Evolutionary conservation across 2,888 invertebrate species (phyloP), one percentile per base, ranked within the genome.

Genomic region (Polydrusus pterygomalis): DNA sequence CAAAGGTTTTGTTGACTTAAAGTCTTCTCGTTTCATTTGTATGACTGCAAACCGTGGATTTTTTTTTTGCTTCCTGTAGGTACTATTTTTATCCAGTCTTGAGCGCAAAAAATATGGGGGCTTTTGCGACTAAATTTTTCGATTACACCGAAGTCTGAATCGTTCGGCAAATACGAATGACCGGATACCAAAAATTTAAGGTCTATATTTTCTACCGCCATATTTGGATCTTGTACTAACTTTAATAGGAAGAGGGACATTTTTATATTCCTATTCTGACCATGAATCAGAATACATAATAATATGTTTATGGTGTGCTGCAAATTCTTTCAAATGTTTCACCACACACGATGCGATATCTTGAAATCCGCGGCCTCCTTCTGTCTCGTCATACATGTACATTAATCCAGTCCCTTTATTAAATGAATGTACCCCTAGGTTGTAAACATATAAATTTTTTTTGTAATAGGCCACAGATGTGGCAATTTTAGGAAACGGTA

Each of bases 391-490:
- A 20, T 30, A 65, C 45, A 40, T 40, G 10, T 40, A 40, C 40
- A 40, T 40, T 5, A 20, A 58, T 34, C 34, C 58, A 6, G 30
- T 51, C 30, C 62, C 43, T 10, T 69, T 63, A 40, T 72, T 68
- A 38, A 76, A 40, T 8, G 7, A 8, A 73, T 73, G 74, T 13
- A 74, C 20, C 49, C 74, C 65, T 8, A 77, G 6, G 25, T 77
- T 73, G 51, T 74, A 77, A 20, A 77, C 38, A 65, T 74, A 74
- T 65, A 74, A 64, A 40, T 77, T 77, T 10, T 1, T 1, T 34
- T 76, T 69, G 20, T 72, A 68, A 20, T 70, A 74, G 10, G 74
- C 69, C 9, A 62, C 70, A 68, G 72, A 76, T 25, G 54, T 76
- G 68, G 63, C 68, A 13, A 73, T 0, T 73, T 76, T 62, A n/a